A percentile compares a stretch with the other conserved stretches of the same genome.
Conservation (phyloP, 2,888 invertebrate genomes). For the Acrobasis consociella region DNA sequence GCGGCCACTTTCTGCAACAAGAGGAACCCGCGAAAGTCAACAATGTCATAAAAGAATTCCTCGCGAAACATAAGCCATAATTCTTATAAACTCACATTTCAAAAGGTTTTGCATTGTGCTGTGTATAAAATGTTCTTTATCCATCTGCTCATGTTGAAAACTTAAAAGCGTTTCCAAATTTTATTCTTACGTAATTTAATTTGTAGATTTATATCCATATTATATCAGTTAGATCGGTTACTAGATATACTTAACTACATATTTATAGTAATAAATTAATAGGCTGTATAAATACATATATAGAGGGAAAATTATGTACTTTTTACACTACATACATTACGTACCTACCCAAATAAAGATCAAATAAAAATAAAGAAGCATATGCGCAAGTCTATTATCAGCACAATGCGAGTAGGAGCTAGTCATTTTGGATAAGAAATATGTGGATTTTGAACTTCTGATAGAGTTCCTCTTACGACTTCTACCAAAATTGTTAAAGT, state of each 20-base stretch:
- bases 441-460: not conserved
- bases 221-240: too few species aligned
- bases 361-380: too few species aligned
- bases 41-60: slow-evolving; percentile 72
- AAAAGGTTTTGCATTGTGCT: not conserved
- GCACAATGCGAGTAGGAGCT: not conserved
- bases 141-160: too few species aligned
- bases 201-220: too few species aligned
- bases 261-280: too few species aligned
- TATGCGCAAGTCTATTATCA: not conserved
- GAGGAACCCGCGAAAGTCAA: slow-evolving; percentile 80
- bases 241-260: too few species aligned
- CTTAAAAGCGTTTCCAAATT: too few species aligned
- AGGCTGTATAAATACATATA: too few species aligned
- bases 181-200: too few species aligned
- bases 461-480: slow-evolving; percentile 1
- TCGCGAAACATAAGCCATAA: slow-evolving; percentile 58
- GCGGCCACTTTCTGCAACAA: slow-evolving; percentile 81
- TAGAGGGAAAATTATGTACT: too few species aligned
- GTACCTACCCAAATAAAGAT: too few species aligned
- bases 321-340: too few species aligned
- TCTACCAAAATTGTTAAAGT: not conserved
- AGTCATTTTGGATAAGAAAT: slow-evolving; percentile 7
- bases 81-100: slow-evolving; percentile 11
- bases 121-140: not conserved